Evolutionary conservation across 2,888 invertebrate species (phyloP).

Genomic region (Apotomis betuletana): DNA sequence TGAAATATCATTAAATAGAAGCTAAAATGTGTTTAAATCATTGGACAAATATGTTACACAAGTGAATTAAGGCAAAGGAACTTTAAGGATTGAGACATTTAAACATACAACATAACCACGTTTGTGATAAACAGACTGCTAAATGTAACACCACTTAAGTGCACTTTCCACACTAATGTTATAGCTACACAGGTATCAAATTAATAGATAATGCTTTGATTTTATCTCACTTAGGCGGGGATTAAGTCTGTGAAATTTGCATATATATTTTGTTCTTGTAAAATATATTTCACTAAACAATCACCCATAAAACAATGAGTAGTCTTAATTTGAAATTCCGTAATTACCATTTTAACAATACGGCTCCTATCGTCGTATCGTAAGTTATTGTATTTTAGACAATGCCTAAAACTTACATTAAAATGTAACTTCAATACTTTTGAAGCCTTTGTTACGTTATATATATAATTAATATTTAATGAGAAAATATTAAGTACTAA

Average conservation of each 20-base stretch:
- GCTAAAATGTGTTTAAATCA: too few species aligned
- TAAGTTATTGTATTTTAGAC: constrained; percentile 25
- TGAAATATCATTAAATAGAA: too few species aligned
- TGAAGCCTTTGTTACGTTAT: background rate
- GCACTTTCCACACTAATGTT: too few species aligned
- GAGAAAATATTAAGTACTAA: too few species aligned
- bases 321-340: constrained; percentile 31
- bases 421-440: constrained; percentile 10
- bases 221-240: background rate
- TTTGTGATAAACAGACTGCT: too few species aligned
- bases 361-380: constrained; percentile 15
- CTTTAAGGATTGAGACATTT: too few species aligned
- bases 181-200: too few species aligned
- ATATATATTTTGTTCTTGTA: background rate
- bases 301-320: constrained; percentile 11
- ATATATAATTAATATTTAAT: too few species aligned
- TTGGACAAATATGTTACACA: too few species aligned
- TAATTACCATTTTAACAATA: constrained; percentile 30
- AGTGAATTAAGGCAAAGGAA: too few species aligned
- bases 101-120: too few species aligned
- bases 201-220: background rate
- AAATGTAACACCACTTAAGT: too few species aligned
- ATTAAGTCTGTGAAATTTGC: background rate
- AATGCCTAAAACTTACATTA: constrained; percentile 5
- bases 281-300: constrained; percentile 18